Conservation (phyloP, 2,888 invertebrate genomes). For the Sialis fuliginosa region DNA sequence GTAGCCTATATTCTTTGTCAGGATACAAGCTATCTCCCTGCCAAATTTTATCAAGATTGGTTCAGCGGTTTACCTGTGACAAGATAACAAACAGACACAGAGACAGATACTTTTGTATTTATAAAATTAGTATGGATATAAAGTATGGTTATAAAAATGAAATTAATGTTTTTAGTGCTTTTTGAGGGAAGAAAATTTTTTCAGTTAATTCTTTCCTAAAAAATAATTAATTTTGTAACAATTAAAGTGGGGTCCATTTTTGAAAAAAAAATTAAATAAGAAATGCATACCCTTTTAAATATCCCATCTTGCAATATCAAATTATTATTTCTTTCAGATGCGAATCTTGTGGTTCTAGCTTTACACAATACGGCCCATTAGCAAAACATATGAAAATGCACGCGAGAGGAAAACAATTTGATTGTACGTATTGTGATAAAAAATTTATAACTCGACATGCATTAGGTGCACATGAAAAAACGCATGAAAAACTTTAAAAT, state of each 20-base stretch:
- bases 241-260: background rate
- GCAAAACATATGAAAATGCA: slow-evolving; percentile 41
- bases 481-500: slow-evolving; percentile 18
- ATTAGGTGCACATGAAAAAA: slow-evolving; percentile 36
- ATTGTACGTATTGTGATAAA: slow-evolving; percentile 37
- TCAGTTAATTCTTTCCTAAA: too few relatives aligned
- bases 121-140: too few relatives aligned
- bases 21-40: too few relatives aligned
- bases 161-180: too few relatives aligned
- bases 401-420: slow-evolving; percentile 40
- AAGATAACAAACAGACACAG: too few relatives aligned
- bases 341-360: slow-evolving; percentile 40
- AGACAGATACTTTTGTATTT: too few relatives aligned
- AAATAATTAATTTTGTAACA: too few relatives aligned
- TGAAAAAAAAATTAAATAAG: background rate
- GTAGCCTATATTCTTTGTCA: too few relatives aligned
- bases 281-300: slow-evolving; percentile 26
- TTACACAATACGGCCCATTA: slow-evolving; percentile 44
- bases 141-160: too few relatives aligned
- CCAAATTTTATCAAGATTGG: too few relatives aligned
- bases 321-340: slow-evolving; percentile 22
- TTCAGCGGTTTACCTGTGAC: too few relatives aligned
- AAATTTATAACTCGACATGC: slow-evolving; percentile 38
- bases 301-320: slow-evolving; percentile 26
- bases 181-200: too few relatives aligned